Percentiles rank a stretch among this genome's conserved stretches.
Conservation (phyloP, 2,888 invertebrate genomes). For the Pseudeuparius sepicola region DNA sequence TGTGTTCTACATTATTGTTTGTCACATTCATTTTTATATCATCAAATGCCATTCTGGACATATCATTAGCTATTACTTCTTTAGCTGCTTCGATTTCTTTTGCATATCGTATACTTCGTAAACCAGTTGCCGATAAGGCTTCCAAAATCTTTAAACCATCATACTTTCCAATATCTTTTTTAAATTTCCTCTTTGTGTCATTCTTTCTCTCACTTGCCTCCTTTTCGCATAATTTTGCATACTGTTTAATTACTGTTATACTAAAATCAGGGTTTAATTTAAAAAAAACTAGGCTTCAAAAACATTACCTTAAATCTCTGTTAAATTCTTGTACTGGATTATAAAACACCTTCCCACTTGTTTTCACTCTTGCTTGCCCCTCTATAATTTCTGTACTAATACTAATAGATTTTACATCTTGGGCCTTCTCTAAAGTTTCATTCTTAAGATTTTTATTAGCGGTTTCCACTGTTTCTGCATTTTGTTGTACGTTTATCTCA, state of each 20-base stretch:
- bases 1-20: conserved; percentile 61
- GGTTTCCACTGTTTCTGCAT: too few relatives aligned
- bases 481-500: too few relatives aligned
- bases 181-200: too few relatives aligned
- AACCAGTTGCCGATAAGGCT: conserved; percentile 90
- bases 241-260: conserved; percentile 51
- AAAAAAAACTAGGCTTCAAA: conserved; percentile 1
- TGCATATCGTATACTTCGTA: conserved; percentile 92
- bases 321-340: conserved; percentile 99
- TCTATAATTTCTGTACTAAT: conserved; percentile 57
- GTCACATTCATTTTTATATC: conserved; percentile 74
- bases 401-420: too few relatives aligned
- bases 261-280: conserved; percentile 39
- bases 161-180: too few relatives aligned
- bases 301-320: conserved; percentile 68
- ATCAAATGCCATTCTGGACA: conserved; percentile 74
- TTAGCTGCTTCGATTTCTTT: conserved; percentile 80
- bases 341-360: conserved; percentile 82
- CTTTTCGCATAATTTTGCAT: conserved; percentile 5
- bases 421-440: too few relatives aligned
- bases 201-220: conserved; percentile 31
- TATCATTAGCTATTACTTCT: conserved; percentile 84
- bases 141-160: conserved; percentile 71
- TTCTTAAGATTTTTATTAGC: too few relatives aligned
- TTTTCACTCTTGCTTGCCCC: conserved; percentile 67